Evolutionary conservation across 2,113 vertebrate genomes (phyloP).

Genomic region (Apteryx owenii): DNA sequence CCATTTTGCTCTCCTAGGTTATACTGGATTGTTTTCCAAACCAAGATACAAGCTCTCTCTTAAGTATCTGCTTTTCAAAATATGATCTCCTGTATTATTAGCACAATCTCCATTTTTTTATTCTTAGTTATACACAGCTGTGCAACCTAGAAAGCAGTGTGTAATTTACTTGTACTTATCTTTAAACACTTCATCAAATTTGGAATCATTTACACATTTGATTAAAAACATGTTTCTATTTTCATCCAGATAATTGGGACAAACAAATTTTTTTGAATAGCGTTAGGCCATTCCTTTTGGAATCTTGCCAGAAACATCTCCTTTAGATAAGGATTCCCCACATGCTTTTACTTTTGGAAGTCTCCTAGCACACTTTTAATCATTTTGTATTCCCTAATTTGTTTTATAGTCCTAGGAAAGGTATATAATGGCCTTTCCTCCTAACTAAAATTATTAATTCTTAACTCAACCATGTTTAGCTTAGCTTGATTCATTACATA

Average conservation of each 20-base stretch:
- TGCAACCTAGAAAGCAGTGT: neutral
- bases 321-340: neutral
- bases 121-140: neutral
- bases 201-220: neutral
- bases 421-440: rapidly evolving
- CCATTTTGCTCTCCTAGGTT: neutral
- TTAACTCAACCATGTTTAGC: neutral
- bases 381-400: neutral
- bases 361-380: neutral
- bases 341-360: neutral
- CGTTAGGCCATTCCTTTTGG: neutral
- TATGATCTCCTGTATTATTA: neutral
- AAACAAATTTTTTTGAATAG: neutral
- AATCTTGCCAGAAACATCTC: neutral
- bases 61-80: neutral
- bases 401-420: neutral
- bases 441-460: neutral
- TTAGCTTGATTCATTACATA: neutral
- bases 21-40: neutral
- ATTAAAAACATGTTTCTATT: neutral
- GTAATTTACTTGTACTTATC: neutral
- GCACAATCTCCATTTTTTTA: neutral
- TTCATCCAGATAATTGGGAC: neutral
- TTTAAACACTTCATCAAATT: neutral
- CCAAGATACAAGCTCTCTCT: neutral